These are phyloP conservation scores for Nomada ruficornis DNA, from an alignment of 2,888 invertebrate genomes.

Conservation along the genomic window DNA sequence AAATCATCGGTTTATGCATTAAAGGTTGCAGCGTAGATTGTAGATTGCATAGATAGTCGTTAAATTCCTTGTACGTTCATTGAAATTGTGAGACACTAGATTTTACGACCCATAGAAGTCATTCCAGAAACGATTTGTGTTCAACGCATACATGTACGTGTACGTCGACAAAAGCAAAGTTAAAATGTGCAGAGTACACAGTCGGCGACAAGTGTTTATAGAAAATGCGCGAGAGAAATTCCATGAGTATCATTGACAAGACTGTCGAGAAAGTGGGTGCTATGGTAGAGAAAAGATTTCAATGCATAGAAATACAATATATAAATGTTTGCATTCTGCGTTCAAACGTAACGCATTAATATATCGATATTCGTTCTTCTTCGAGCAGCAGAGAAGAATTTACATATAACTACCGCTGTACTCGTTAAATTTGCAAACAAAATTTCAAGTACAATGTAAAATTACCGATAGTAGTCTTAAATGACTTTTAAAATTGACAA, in stretches of 20 bases:
- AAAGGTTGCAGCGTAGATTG: too few relatives aligned
- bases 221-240: constrained; percentile 70
- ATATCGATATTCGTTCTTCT: too few relatives aligned
- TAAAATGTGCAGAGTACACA: not conserved
- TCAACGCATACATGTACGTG: not conserved
- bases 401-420: too few relatives aligned
- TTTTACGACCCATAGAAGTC: not conserved
- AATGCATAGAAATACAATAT: constrained; percentile 29
- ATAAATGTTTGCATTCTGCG: too few relatives aligned
- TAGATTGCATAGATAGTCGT: constrained; percentile 16
- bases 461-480: too few relatives aligned
- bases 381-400: too few relatives aligned
- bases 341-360: too few relatives aligned
- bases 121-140: not conserved
- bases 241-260: constrained; percentile 66
- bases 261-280: constrained; percentile 77
- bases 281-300: constrained; percentile 67
- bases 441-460: too few relatives aligned
- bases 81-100: not conserved
- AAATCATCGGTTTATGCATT: too few relatives aligned
- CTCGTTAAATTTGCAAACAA: too few relatives aligned
- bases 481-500: too few relatives aligned
- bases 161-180: not conserved
- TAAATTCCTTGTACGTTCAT: constrained; percentile 29
- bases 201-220: constrained; percentile 26